Conservation (phyloP, 2,888 invertebrate genomes). For the Tridacna crocea region DNA sequence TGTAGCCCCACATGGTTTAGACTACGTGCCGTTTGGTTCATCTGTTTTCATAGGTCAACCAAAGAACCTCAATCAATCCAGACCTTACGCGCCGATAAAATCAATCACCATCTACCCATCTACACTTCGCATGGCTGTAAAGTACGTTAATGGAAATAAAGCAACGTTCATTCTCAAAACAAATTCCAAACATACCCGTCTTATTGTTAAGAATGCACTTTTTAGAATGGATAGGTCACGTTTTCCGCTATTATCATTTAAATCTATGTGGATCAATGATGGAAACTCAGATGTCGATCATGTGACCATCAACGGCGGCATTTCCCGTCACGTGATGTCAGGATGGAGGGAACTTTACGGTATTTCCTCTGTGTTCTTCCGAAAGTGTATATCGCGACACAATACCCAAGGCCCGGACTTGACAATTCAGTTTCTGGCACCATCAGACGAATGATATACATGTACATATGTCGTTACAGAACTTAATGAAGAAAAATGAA, state of each 20-base stretch:
- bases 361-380: slow-evolving; percentile 67
- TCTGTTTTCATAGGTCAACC: slow-evolving; percentile 67
- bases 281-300: slow-evolving; percentile 70
- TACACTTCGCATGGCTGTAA: slow-evolving; percentile 31
- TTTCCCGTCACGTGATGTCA: slow-evolving; percentile 56
- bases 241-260: slow-evolving; percentile 65
- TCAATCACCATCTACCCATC: slow-evolving; percentile 55
- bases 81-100: slow-evolving; percentile 62
- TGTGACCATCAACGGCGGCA: slow-evolving; percentile 64
- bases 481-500: too few species aligned
- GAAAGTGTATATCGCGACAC: slow-evolving; percentile 68
- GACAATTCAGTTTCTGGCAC: slow-evolving; percentile 39
- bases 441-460: background rate
- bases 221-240: slow-evolving; percentile 40
- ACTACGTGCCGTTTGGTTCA: slow-evolving; percentile 70
- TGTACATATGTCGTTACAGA: too few species aligned
- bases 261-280: slow-evolving; percentile 71
- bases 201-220: slow-evolving; percentile 46
- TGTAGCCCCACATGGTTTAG: slow-evolving; percentile 63
- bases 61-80: slow-evolving; percentile 22
- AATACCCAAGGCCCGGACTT: slow-evolving; percentile 68
- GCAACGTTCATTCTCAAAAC: slow-evolving; percentile 47
- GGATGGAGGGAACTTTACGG: slow-evolving; percentile 61
- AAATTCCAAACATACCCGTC: slow-evolving; percentile 42
- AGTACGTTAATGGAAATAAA: slow-evolving; percentile 58